These are phyloP conservation scores for Alosa sapidissima DNA, from an alignment of 2,797 vertebrate genomes.

Conservation along the genomic window DNA sequence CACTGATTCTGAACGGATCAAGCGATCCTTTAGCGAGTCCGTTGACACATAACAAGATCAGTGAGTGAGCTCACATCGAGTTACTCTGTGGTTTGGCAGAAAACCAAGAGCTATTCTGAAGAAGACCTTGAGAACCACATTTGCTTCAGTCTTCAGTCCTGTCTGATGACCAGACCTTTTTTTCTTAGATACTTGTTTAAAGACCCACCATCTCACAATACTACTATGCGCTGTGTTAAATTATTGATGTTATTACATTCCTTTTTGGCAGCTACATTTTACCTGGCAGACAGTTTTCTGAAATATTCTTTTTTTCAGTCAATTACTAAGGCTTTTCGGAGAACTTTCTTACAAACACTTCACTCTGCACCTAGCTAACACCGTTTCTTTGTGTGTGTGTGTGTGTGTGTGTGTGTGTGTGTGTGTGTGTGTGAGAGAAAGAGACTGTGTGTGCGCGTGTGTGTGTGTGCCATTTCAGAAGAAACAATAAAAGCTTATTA, in stretches of 20 bases:
- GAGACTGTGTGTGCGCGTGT: neutral
- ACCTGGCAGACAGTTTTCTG: neutral
- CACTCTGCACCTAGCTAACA: slow-evolving; percentile 8
- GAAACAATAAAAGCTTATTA: slow-evolving; percentile 42
- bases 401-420: neutral
- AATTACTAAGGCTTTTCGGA: neutral
- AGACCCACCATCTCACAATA: neutral
- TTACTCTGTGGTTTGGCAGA: neutral
- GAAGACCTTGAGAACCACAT: neutral
- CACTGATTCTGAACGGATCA: slow-evolving; percentile 47
- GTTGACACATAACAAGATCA: slow-evolving; percentile 35
- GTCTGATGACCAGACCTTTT: neutral
- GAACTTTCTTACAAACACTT: neutral
- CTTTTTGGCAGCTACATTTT: neutral
- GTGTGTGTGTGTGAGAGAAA: neutral
- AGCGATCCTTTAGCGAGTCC: slow-evolving; percentile 31
- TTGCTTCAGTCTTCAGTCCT: neutral
- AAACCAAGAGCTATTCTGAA: neutral
- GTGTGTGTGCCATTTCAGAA: slow-evolving; percentile 30
- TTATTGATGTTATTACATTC: neutral
- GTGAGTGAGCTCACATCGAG: slow-evolving; percentile 22
- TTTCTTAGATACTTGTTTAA: neutral
- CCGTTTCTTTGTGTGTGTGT: neutral
- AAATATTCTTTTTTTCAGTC: neutral
- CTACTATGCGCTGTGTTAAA: neutral